phyloP scores from a whole-genome alignment of 1,140 invertebrate species.

The Saccostrea cuccullata region DNA sequence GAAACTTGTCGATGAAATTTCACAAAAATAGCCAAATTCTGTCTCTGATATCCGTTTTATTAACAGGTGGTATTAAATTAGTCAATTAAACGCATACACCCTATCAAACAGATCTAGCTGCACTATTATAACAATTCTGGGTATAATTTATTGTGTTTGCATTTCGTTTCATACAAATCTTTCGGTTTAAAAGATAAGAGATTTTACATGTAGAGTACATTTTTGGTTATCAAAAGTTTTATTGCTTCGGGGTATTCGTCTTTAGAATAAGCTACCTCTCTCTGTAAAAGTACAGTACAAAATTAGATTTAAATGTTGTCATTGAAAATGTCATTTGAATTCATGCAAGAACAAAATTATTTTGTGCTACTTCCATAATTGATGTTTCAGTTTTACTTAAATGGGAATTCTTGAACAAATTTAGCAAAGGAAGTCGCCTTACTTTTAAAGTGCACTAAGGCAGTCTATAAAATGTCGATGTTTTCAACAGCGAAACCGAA shows the following conservation, averaged over 20 bases:
- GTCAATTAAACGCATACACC: conserved; percentile 25
- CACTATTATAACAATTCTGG: neutral
- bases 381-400: neutral
- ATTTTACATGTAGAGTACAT: conserved; percentile 21
- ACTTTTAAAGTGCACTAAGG: neutral
- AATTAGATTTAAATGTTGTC: neutral
- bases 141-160: neutral
- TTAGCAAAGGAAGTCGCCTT: neutral
- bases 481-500: neutral
- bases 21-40: neutral
- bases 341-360: neutral
- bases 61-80: neutral
- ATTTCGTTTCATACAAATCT: neutral
- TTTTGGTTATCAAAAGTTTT: neutral
- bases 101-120: neutral
- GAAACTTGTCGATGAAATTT: neutral
- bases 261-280: neutral
- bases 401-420: neutral
- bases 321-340: conserved; percentile 13
- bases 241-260: neutral
- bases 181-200: neutral
- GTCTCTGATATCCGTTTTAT: neutral
- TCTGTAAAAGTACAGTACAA: neutral
- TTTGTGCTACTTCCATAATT: neutral
- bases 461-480: neutral